phyloP scores from a whole-genome alignment of 2,113 vertebrate genomes.

The Alosa alosa region DNA sequence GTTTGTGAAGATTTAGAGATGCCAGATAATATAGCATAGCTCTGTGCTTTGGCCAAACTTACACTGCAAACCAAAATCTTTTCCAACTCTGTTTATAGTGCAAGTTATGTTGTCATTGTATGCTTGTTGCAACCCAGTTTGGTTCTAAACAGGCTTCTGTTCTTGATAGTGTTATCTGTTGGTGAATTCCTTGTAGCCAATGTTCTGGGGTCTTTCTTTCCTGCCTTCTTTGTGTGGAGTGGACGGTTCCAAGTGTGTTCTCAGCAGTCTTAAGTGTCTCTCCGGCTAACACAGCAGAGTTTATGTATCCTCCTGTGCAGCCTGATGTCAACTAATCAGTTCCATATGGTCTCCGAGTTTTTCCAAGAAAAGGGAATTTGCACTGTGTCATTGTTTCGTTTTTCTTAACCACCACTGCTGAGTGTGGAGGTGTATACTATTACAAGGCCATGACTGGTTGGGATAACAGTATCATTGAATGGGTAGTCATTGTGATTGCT shows the following conservation, averaged over 20 bases:
- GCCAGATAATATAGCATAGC: not conserved
- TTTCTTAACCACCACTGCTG: not conserved
- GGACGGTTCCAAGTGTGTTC: not conserved
- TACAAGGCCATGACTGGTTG: not conserved
- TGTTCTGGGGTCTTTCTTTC: not conserved
- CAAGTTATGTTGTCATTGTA: not conserved
- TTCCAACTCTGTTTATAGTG: too few species aligned
- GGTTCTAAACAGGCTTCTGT: not conserved
- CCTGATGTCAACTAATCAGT: not conserved
- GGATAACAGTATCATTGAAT: not conserved
- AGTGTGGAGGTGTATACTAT: not conserved
- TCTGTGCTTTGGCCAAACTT: too few species aligned
- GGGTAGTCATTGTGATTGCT: not conserved
- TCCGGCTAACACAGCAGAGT: not conserved
- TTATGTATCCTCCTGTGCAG: not conserved
- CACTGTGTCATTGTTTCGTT: constrained; percentile 17
- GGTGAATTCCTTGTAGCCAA: not conserved
- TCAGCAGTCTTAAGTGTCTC: not conserved
- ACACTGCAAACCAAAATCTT: too few species aligned
- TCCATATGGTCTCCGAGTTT: not conserved
- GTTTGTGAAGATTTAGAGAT: not conserved
- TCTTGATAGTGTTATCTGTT: not conserved
- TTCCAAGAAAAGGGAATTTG: constrained; percentile 11
- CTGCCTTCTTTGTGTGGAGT: not conserved
- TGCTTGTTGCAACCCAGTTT: not conserved